Conservation (phyloP, 2,888 invertebrate genomes). For the Pyrochroa serraticornis region DNA sequence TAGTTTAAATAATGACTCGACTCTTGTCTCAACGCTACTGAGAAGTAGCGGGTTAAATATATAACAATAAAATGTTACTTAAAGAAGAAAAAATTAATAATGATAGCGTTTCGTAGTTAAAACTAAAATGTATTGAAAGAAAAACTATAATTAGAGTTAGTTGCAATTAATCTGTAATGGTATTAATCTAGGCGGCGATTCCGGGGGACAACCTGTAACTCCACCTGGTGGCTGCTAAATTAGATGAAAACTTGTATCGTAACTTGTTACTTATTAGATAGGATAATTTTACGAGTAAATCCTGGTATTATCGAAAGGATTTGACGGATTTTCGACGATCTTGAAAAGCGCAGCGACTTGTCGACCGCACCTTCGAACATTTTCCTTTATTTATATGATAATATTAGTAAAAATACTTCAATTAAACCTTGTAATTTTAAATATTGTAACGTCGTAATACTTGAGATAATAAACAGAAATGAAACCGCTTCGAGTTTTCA, state of each 20-base stretch:
- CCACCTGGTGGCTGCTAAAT: background rate
- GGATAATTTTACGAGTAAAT: slow-evolving; percentile 10
- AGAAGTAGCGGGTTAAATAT: background rate
- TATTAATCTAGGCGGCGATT: no score
- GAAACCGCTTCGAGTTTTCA: background rate
- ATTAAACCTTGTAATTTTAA: slow-evolving; percentile 32
- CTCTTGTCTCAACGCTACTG: slow-evolving; percentile 11
- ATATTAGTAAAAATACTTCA: slow-evolving; percentile 25
- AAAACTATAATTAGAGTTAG: background rate
- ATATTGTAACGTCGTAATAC: slow-evolving; percentile 31
- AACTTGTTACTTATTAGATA: slow-evolving; percentile 16
- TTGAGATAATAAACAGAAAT: slow-evolving; percentile 28
- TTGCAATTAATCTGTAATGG: background rate
- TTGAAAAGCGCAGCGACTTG: slow-evolving; percentile 5
- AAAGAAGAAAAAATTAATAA: slow-evolving; percentile 1
- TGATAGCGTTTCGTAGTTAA: background rate
- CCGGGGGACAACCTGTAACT: no score
- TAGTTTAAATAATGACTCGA: slow-evolving; percentile 5
- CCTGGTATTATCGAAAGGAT: slow-evolving; percentile 16
- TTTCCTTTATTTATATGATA: slow-evolving; percentile 24
- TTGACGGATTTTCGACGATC: slow-evolving; percentile 6
- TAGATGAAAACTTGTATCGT: slow-evolving; percentile 3
- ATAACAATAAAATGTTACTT: background rate
- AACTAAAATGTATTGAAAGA: background rate
- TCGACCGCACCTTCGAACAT: slow-evolving; percentile 10